Conservation (phyloP, 2,888 invertebrate species). For the Dioctria rufipes region DNA sequence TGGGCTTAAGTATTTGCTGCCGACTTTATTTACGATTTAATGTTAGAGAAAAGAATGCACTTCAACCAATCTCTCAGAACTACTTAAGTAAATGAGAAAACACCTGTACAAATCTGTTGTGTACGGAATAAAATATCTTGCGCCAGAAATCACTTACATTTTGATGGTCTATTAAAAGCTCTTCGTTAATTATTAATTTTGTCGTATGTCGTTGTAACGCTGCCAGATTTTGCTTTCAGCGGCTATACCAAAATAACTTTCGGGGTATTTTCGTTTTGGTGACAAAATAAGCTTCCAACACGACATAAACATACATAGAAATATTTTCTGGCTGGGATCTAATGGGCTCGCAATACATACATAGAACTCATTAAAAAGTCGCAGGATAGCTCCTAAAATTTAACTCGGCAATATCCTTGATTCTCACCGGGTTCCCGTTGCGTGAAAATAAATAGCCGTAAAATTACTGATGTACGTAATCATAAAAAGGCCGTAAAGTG, state of each 20-base stretch:
- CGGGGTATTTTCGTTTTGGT: constrained; percentile 24
- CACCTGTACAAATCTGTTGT: not conserved
- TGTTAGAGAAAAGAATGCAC: constrained; percentile 9
- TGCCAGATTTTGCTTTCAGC: constrained; percentile 35
- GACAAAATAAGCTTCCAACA: constrained; percentile 25
- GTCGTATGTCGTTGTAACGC: constrained; percentile 30
- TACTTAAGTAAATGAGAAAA: constrained; percentile 2
- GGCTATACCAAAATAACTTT: not conserved
- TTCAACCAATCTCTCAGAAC: no score
- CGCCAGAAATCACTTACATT: constrained; percentile 21
- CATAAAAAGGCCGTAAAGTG: constrained; percentile 38
- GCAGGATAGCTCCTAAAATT: constrained; percentile 1
- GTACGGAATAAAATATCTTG: not conserved
- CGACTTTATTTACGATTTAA: constrained; percentile 33
- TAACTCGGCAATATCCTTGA: not conserved
- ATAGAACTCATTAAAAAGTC: constrained; percentile 14
- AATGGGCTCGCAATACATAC: not conserved
- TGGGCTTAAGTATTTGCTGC: no score
- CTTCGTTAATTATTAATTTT: constrained; percentile 45
- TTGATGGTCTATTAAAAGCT: constrained; percentile 49
- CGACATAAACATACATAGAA: not conserved
- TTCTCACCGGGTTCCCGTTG: no score
- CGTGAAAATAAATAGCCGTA: not conserved
- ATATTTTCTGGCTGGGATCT: not conserved
- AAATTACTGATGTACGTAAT: constrained; percentile 41